These are phyloP conservation scores for Aphis craccivora DNA, from an alignment of 1,140 invertebrate species.

Conservation along the genomic window DNA sequence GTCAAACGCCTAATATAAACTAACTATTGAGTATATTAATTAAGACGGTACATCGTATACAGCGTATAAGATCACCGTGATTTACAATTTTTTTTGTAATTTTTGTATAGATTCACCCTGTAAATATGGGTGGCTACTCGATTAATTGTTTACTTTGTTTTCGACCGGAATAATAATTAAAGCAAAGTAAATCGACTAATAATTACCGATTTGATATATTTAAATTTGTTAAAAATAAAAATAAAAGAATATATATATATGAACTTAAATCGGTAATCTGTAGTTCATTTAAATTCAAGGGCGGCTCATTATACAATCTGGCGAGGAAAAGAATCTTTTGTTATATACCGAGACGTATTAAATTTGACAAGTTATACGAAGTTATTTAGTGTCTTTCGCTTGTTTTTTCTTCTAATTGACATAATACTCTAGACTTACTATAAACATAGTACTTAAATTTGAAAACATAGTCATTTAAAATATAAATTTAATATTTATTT, in stretches of 20 bases:
- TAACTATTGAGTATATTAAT: not conserved
- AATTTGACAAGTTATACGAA: not conserved
- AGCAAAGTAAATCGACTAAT: not conserved
- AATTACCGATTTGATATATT: not conserved
- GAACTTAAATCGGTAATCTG: not conserved
- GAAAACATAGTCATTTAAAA: not conserved
- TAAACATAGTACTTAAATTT: not conserved
- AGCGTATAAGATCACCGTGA: not conserved
- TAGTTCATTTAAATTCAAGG: not conserved
- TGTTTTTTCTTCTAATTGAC: not conserved
- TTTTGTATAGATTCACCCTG: not conserved
- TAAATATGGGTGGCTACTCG: not conserved
- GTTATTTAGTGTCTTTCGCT: not conserved
- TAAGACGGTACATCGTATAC: not conserved
- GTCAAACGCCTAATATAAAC: not conserved
- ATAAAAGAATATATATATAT: not conserved
- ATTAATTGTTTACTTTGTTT: slow-evolving; percentile 21
- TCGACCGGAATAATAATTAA: not conserved
- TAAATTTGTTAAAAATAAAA: not conserved
- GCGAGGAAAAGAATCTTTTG: not conserved
- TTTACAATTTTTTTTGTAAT: not conserved
- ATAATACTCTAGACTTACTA: not conserved
- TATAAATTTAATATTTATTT: not conserved
- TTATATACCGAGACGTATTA: not conserved
- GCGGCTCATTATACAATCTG: not conserved